phyloP scores from a whole-genome alignment of 1,140 invertebrate species.

The Euwallacea fornicatus region DNA sequence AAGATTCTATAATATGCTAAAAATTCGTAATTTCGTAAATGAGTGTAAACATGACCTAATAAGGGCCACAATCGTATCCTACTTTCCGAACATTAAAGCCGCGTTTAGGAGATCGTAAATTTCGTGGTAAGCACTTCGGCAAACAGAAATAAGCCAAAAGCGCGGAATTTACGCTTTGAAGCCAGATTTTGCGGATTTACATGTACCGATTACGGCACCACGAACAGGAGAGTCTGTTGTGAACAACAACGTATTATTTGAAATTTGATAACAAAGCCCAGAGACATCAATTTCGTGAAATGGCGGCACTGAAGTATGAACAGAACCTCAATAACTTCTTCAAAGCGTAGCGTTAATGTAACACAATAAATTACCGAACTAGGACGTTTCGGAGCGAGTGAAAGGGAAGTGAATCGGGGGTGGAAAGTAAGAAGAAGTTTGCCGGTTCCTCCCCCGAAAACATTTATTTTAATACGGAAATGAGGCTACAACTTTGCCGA shows the following conservation, averaged over 20 bases:
- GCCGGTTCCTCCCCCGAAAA: slow-evolving; percentile 16
- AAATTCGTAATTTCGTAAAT: too few species aligned
- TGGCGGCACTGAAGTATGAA: too few species aligned
- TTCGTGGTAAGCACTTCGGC: slow-evolving; percentile 13
- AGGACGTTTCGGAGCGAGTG: slow-evolving; percentile 9
- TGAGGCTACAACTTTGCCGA: slow-evolving; percentile 33
- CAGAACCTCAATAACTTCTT: neutral
- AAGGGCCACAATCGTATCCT: slow-evolving; percentile 8
- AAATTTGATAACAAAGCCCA: too few species aligned
- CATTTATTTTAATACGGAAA: slow-evolving; percentile 37
- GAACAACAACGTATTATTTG: neutral
- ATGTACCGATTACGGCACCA: slow-evolving; percentile 23
- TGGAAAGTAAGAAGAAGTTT: slow-evolving; percentile 27
- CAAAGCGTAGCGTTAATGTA: slow-evolving; percentile 15
- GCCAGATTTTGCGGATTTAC: slow-evolving; percentile 30
- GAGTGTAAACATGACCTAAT: neutral
- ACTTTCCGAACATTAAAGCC: slow-evolving; percentile 15
- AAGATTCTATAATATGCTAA: too few species aligned
- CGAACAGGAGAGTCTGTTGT: slow-evolving; percentile 23
- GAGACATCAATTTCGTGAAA: too few species aligned
- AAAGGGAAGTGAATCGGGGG: slow-evolving; percentile 15
- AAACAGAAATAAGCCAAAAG: slow-evolving; percentile 29
- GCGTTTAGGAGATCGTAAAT: slow-evolving; percentile 29
- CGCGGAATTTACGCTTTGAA: slow-evolving; percentile 30
- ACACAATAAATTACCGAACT: slow-evolving; percentile 23